phyloP scores from a whole-genome alignment of 2,888 invertebrate genomes.

The Plagodis dolabraria region DNA sequence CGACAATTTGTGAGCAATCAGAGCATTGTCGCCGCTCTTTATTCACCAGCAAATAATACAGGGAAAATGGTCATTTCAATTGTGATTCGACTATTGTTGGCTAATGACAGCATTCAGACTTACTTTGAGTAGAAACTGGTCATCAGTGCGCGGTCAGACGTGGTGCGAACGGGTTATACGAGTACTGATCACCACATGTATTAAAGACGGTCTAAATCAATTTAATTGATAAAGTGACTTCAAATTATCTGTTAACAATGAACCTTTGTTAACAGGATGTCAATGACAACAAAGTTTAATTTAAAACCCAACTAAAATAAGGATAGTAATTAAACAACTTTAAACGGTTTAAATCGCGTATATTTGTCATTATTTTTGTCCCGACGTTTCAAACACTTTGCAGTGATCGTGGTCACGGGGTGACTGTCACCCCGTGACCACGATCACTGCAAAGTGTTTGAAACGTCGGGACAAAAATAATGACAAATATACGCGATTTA shows the following conservation, averaged over 20 bases:
- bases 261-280: background rate
- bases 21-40: conserved; percentile 83
- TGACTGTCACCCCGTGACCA: too few species aligned
- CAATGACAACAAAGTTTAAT: background rate
- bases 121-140: conserved; percentile 66
- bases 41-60: conserved; percentile 83
- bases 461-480: too few species aligned
- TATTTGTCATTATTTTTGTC: too few species aligned
- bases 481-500: too few species aligned
- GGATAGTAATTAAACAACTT: too few species aligned
- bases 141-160: conserved; percentile 69
- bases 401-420: too few species aligned
- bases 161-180: conserved; percentile 53
- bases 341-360: too few species aligned
- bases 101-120: conserved; percentile 80
- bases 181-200: conserved; percentile 13
- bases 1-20: conserved; percentile 85
- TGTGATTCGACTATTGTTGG: conserved; percentile 76
- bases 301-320: background rate
- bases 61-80: conserved; percentile 82
- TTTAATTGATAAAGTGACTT: background rate
- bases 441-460: too few species aligned
- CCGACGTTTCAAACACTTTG: too few species aligned
- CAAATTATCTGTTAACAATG: conserved; percentile 1
- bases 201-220: background rate